phyloP scores from a whole-genome alignment of 37 sponge, comb jelly and placozoan genomes.

The Beroe forskalii region DNA sequence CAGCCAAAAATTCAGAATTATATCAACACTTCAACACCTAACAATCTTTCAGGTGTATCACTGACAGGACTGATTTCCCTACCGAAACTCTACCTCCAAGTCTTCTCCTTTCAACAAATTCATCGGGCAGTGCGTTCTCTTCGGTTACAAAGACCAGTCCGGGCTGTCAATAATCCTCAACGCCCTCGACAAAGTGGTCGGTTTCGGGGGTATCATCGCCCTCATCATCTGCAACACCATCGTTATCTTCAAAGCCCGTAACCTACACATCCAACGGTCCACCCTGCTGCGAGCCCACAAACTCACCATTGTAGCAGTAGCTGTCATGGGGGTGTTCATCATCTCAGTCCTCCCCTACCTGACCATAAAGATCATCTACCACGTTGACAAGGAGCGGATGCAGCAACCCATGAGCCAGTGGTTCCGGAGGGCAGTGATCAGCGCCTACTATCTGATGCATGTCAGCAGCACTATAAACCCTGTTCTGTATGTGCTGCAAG shows the following conservation, averaged over 20 bases:
- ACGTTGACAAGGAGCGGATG: not conserved
- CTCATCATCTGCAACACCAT: constrained; percentile 7
- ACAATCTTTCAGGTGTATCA: constrained; percentile 2
- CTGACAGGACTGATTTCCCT: constrained; percentile 26
- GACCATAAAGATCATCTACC: not conserved
- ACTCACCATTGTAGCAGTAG: constrained; percentile 20
- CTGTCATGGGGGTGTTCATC: constrained; percentile 26
- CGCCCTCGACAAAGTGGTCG: not conserved
- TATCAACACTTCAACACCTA: too few species aligned
- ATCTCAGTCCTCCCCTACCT: constrained; percentile 23
- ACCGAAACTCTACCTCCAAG: constrained; percentile 56
- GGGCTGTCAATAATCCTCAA: constrained; percentile 9
- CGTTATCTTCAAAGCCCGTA: not conserved
- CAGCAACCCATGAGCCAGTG: not conserved
- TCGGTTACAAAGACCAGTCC: constrained; percentile 34
- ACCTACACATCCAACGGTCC: not conserved
- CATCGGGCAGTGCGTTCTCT: constrained; percentile 38
- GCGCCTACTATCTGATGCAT: constrained; percentile 55
- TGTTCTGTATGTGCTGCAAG: constrained; percentile 50
- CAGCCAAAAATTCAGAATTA: too few species aligned
- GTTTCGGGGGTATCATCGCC: not conserved
- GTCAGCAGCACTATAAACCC: constrained; percentile 42
- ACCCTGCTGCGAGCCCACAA: not conserved
- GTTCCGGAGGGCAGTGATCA: not conserved
- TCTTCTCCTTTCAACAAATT: not conserved